phyloP scores from a whole-genome alignment of 2,113 vertebrate species.

The Suncus etruscus region DNA sequence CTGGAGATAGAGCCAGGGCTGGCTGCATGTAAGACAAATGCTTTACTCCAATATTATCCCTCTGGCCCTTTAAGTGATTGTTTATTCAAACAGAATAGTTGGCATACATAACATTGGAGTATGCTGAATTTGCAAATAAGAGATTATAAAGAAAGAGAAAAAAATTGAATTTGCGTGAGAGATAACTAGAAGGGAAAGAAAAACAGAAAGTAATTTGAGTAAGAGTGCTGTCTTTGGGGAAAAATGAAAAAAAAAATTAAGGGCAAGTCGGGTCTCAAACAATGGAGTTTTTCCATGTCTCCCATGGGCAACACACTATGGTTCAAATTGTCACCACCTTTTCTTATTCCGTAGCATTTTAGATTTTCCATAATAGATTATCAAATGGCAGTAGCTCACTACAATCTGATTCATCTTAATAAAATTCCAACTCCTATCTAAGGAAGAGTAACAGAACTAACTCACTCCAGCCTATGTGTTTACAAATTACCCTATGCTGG shows the following conservation, averaged over 20 bases:
- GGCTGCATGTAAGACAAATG: too few species aligned
- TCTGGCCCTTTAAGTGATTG: too few species aligned
- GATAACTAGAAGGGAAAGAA: background rate
- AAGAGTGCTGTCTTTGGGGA: constrained; percentile 8
- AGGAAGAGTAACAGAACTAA: background rate
- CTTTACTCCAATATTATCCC: too few species aligned
- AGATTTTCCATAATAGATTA: too few species aligned
- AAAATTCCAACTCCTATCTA: constrained; percentile 2
- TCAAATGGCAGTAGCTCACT: too few species aligned
- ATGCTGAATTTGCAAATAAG: background rate
- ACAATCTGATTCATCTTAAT: too few species aligned
- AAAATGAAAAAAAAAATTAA: background rate
- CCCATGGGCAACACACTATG: too few species aligned
- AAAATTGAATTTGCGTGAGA: background rate
- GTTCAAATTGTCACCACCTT: too few species aligned
- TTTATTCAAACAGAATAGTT: too few species aligned
- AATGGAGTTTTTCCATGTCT: background rate
- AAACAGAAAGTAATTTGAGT: background rate
- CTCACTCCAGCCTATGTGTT: background rate
- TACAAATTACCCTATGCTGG: background rate
- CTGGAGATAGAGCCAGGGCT: too few species aligned
- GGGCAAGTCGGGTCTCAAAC: background rate
- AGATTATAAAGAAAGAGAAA: background rate
- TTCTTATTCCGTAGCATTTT: too few species aligned
- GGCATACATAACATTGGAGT: background rate